These are phyloP conservation scores for Callospermophilus lateralis DNA, from an alignment of 2,113 vertebrate species.

Conservation along the genomic window DNA sequence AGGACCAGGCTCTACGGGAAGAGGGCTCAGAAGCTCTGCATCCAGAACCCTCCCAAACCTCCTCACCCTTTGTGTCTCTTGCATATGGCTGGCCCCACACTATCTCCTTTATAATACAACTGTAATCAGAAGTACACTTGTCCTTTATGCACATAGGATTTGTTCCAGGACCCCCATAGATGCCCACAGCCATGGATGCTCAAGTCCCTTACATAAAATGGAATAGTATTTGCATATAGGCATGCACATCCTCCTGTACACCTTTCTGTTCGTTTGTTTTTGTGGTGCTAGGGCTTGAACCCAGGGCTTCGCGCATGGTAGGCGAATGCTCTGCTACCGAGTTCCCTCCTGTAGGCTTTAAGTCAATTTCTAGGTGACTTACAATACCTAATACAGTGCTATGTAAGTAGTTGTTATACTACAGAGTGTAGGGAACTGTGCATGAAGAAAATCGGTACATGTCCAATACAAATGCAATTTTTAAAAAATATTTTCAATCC, in stretches of 20 bases:
- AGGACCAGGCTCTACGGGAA: neutral
- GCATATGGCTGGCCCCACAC: neutral
- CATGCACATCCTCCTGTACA: neutral
- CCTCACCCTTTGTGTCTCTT: neutral
- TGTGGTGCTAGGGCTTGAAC: too few relatives aligned
- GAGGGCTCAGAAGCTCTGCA: too few relatives aligned
- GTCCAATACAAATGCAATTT: neutral
- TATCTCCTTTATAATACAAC: neutral
- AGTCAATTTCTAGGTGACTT: neutral
- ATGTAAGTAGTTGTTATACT: neutral
- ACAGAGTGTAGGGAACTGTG: neutral
- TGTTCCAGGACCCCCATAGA: neutral
- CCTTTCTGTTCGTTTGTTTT: neutral
- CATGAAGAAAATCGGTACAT: neutral
- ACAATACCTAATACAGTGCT: neutral
- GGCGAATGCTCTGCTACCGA: too few relatives aligned
- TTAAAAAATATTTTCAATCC: neutral
- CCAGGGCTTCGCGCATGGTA: too few relatives aligned
- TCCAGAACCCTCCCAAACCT: neutral
- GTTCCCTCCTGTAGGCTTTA: neutral
- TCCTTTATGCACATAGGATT: neutral
- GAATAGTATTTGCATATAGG: neutral
- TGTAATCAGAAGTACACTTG: rapidly evolving
- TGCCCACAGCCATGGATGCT: neutral
- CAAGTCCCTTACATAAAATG: neutral